These are phyloP conservation scores for Ernsta delagoae DNA, from an alignment of 2,888 invertebrate genomes.

Conservation along the genomic window DNA sequence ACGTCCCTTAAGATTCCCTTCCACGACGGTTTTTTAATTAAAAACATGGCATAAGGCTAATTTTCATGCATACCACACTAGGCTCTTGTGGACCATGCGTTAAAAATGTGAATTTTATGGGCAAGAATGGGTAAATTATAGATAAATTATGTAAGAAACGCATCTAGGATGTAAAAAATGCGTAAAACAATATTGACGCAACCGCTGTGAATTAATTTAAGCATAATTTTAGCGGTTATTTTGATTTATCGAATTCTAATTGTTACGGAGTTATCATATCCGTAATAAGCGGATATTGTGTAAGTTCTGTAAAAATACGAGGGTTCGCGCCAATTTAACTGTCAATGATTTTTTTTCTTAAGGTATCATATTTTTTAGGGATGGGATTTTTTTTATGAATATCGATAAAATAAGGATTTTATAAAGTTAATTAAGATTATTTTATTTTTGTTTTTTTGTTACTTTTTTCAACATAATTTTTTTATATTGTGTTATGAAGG, in stretches of 20 bases:
- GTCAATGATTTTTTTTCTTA: conserved; percentile 40
- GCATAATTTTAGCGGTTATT: neutral
- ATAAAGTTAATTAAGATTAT: neutral
- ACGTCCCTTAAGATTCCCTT: conserved; percentile 26
- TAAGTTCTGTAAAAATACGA: conserved; percentile 35
- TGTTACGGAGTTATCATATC: conserved; percentile 15
- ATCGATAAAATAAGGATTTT: neutral
- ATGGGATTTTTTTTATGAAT: neutral
- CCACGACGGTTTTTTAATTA: conserved; percentile 17
- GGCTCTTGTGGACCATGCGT: neutral
- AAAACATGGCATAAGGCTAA: conserved; percentile 21
- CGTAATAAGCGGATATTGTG: no score
- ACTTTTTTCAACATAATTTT: no score
- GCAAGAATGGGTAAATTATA: neutral
- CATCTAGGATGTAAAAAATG: neutral
- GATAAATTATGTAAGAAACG: conserved; percentile 25
- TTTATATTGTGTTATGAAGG: no score
- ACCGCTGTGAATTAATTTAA: neutral
- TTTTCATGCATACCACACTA: conserved; percentile 1
- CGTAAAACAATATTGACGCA: conserved; percentile 7
- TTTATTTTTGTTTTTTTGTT: neutral
- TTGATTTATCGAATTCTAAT: conserved; percentile 35
- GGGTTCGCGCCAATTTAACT: conserved; percentile 52
- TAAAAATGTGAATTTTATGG: neutral
- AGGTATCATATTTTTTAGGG: neutral